Evolutionary conservation across 2,797 vertebrate genomes (phyloP).

Genomic region (Percopsis omiscomaycus): DNA sequence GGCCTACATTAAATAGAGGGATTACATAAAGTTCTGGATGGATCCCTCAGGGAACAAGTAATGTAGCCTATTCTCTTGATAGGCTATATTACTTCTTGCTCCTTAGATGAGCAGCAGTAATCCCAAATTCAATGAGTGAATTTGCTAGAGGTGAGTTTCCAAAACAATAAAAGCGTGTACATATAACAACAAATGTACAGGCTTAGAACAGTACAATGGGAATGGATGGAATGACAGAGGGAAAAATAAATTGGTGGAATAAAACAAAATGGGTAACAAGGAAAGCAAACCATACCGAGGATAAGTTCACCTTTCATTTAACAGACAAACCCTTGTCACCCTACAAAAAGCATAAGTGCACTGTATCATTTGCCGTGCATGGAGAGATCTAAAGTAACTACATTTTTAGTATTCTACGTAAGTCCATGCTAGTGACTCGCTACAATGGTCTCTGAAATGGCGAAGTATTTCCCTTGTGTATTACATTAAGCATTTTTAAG

Average conservation of each 20-base stretch:
- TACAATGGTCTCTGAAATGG: constrained; percentile 71
- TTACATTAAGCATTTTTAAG: constrained; percentile 70
- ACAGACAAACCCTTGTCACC: constrained; percentile 61
- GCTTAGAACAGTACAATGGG: constrained; percentile 53
- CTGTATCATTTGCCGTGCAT: constrained; percentile 68
- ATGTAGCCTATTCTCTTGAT: no score
- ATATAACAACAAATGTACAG: constrained; percentile 51
- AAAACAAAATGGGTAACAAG: not conserved
- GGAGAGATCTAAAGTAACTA: constrained; percentile 52
- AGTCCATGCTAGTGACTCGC: constrained; percentile 62
- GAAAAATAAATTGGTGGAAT: constrained; percentile 4
- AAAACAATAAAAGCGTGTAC: constrained; percentile 44
- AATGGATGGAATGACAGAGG: constrained; percentile 49
- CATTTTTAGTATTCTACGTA: constrained; percentile 58
- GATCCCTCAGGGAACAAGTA: no score
- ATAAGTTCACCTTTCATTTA: constrained; percentile 68
- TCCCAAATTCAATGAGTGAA: constrained; percentile 61
- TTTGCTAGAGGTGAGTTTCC: constrained; percentile 53
- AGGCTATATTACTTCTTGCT: no score
- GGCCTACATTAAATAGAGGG: no score
- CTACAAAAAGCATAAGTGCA: constrained; percentile 60
- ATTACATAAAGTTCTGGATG: no score
- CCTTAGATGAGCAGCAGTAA: constrained; percentile 11
- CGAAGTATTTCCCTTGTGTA: constrained; percentile 75
- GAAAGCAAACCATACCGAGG: constrained; percentile 36